phyloP scores from a whole-genome alignment of 2,113 vertebrate species.

The Dryoscopus gambensis region DNA sequence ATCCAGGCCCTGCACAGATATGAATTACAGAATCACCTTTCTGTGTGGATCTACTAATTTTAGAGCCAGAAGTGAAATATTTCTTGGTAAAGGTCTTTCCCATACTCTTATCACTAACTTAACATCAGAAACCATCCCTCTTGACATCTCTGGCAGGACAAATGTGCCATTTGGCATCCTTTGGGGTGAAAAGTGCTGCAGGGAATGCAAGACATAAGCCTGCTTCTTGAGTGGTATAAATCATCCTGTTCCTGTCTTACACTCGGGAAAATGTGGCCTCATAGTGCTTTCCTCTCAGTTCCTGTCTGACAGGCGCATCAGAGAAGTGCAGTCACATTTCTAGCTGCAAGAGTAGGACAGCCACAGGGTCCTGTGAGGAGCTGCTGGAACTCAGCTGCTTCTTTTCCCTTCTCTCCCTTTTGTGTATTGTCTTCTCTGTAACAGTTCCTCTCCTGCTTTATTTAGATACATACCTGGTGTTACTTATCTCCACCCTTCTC shows the following conservation, averaged over 20 bases:
- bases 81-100: not conserved
- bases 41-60: not conserved
- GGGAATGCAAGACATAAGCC: not conserved
- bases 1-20: not conserved
- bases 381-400: not conserved
- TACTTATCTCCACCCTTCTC: not conserved
- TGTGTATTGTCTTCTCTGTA: not conserved
- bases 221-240: not conserved
- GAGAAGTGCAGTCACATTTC: not conserved
- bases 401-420: not conserved
- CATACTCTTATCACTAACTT: not conserved
- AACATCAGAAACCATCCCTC: not conserved
- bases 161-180: slow-evolving; percentile 1
- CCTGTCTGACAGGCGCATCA: not conserved
- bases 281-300: not conserved
- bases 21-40: not conserved
- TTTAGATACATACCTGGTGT: not conserved
- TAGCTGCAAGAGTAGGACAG: not conserved
- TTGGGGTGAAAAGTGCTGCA: not conserved
- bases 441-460: not conserved
- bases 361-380: not conserved
- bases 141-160: not conserved
- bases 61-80: not conserved
- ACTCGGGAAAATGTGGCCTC: not conserved
- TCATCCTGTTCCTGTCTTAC: not conserved